These are phyloP conservation scores for Eulithis prunata DNA, from an alignment of 2,888 invertebrate genomes.

Conservation along the genomic window DNA sequence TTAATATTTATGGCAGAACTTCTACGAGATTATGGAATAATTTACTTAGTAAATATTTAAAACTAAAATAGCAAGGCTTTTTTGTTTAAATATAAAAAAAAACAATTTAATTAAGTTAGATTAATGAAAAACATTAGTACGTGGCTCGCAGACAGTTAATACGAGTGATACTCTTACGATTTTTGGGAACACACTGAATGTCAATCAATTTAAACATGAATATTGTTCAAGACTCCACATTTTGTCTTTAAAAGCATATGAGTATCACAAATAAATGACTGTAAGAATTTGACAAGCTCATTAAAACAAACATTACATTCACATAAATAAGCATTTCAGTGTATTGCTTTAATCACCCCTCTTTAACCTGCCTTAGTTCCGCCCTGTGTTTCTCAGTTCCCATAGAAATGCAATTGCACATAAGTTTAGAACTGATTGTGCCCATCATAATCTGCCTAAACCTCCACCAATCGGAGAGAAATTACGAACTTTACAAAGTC, in stretches of 20 bases:
- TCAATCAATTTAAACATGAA: not conserved
- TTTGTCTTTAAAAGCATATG: slow-evolving; percentile 3
- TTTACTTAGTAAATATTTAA: slow-evolving; percentile 7
- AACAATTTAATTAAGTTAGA: not conserved
- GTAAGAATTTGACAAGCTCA: slow-evolving; percentile 8
- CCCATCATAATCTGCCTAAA: slow-evolving; percentile 11
- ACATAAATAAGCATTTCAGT: slow-evolving; percentile 7
- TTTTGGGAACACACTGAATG: not conserved
- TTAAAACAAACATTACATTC: slow-evolving; percentile 5
- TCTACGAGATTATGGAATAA: slow-evolving; percentile 14
- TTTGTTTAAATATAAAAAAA: no score
- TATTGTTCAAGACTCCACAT: not conserved
- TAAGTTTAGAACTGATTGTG: slow-evolving; percentile 15
- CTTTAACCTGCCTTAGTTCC: slow-evolving; percentile 23
- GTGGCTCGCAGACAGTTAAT: slow-evolving; percentile 6
- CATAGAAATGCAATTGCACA: slow-evolving; percentile 15
- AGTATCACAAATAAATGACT: slow-evolving; percentile 15
- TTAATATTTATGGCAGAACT: slow-evolving; percentile 37
- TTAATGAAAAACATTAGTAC: slow-evolving; percentile 8
- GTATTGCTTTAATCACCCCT: slow-evolving; percentile 10
- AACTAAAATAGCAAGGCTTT: slow-evolving; percentile 9
- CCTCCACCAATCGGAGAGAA: slow-evolving; percentile 15
- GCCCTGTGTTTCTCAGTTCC: slow-evolving; percentile 16
- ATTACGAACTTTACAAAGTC: slow-evolving; percentile 12
- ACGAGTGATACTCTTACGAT: slow-evolving; percentile 1